Base-by-base conservation (phyloP, 1,140 invertebrate genomes). In the Trypoxylus dichotomus region DNA sequence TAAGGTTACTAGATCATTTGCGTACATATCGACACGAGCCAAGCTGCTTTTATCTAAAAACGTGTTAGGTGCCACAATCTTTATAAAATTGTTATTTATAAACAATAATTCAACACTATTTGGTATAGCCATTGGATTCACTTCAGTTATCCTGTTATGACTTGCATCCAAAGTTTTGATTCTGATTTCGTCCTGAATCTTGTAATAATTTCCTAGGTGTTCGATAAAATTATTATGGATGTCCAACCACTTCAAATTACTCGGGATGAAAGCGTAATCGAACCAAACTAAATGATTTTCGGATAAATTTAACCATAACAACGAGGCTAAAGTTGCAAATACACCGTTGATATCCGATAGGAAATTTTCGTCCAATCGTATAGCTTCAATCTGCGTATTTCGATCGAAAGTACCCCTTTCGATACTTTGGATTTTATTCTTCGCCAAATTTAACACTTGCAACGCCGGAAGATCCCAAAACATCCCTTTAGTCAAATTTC, bases 261-360 rank as follows among this genome's bases (percentile, higher is more conserved):
- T 91, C 10, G 95, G 95, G 78, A 97, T 92, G 85, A 95, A 94
- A 15, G 94, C 94, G 85, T 95, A 96, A 85, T 97, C 95, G 84
- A 96, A 96, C 94, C 94, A 95, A 63, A 95, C 92, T 83, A 97
- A 88, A 88, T 95, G 94, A 89, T 97, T 97, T 86, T 95, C 93
- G 0, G 94, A 96, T n/a, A 96, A 88, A 86, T 97, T 97, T 43
- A 97, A 87, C 92, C 95, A 93, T 81, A 96, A 86, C 32, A 97
- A 88, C 79, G 92, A 94, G 0, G 93, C 90, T 8, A 97, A 87
- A 13, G 93, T 93, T 27, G 93, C 91, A 84, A 97, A 96, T 3
- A 96, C 92, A 0, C 94, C 95, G 86, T 96, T 95, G 47, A 97
- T 94, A 81, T 96, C 94, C 8, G 93, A 92, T 25, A 97, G 88